These are phyloP conservation scores for Diadophis punctatus DNA, from an alignment of 2,113 vertebrate species.

Conservation along the genomic window DNA sequence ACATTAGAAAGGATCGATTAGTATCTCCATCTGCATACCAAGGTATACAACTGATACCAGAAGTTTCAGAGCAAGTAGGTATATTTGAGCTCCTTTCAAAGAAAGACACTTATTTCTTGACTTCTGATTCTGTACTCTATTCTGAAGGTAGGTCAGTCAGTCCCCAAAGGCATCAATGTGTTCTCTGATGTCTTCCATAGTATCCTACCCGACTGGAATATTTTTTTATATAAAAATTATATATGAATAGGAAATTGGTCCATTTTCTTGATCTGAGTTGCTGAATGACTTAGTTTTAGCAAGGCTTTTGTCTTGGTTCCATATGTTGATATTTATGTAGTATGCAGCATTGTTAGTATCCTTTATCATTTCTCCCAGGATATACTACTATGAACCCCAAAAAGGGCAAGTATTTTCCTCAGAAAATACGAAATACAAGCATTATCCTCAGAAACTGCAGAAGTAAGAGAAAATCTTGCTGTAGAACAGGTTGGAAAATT, in stretches of 20 bases:
- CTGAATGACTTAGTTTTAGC: no score
- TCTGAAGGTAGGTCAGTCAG: background rate
- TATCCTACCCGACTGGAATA: background rate
- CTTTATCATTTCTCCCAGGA: background rate
- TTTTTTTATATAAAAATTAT: background rate
- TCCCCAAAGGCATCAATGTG: background rate
- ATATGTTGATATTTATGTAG: background rate
- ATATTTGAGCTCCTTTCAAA: conserved; percentile 31
- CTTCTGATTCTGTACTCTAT: background rate
- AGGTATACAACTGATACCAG: conserved; percentile 28
- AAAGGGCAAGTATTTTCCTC: background rate
- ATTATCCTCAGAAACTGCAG: background rate
- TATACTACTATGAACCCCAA: background rate
- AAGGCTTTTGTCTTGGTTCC: no score
- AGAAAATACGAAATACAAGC: no score
- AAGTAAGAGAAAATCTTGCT: background rate
- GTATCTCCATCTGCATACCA: background rate
- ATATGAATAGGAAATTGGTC: background rate
- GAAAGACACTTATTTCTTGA: conserved; percentile 19
- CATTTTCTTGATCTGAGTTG: background rate
- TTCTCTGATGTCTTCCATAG: no score
- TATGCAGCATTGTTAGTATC: background rate
- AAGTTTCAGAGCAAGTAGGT: conserved; percentile 10
- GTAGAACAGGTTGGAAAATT: background rate
- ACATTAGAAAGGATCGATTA: conserved; percentile 24